phyloP scores from a whole-genome alignment of 1,140 invertebrate species.

The Macrocentrus cingulum region DNA sequence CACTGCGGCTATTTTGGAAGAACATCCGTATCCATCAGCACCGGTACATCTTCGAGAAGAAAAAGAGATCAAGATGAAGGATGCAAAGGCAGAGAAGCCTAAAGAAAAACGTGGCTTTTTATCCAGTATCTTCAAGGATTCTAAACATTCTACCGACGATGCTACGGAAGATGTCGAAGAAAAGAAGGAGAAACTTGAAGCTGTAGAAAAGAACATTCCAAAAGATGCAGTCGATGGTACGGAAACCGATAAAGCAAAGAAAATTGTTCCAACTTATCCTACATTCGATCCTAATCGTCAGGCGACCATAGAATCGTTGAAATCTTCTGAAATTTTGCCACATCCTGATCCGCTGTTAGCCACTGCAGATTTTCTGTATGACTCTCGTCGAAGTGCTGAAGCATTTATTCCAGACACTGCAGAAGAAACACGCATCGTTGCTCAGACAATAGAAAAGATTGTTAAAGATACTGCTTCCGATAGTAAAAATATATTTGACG shows the following conservation, averaged over 20 bases:
- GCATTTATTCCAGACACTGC: no score
- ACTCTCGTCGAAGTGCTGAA: no score
- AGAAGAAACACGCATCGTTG: no score
- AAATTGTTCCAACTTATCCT: slow-evolving; percentile 20
- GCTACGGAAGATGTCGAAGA: slow-evolving; percentile 31
- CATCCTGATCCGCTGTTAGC: no score
- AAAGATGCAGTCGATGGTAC: neutral
- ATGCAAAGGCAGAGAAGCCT: slow-evolving; percentile 17
- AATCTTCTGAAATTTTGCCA: no score
- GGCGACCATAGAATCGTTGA: no score
- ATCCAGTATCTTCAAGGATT: slow-evolving; percentile 36
- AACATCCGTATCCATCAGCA: slow-evolving; percentile 1
- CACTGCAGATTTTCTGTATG: no score
- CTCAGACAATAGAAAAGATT: neutral
- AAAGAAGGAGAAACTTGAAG: slow-evolving; percentile 33
- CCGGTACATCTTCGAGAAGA: slow-evolving; percentile 1
- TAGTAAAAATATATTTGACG: slow-evolving; percentile 11
- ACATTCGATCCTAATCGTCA: no score
- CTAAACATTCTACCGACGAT: slow-evolving; percentile 34
- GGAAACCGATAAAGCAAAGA: slow-evolving; percentile 17
- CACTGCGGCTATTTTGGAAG: neutral
- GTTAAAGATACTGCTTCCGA: neutral
- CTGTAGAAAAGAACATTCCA: slow-evolving; percentile 15
- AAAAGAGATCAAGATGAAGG: slow-evolving; percentile 10
- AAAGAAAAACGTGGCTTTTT: slow-evolving; percentile 32